A percentile compares a stretch with the other conserved stretches of the same genome.
Conservation (phyloP, 2,888 invertebrate species). For the Parascotia fuliginaria region DNA sequence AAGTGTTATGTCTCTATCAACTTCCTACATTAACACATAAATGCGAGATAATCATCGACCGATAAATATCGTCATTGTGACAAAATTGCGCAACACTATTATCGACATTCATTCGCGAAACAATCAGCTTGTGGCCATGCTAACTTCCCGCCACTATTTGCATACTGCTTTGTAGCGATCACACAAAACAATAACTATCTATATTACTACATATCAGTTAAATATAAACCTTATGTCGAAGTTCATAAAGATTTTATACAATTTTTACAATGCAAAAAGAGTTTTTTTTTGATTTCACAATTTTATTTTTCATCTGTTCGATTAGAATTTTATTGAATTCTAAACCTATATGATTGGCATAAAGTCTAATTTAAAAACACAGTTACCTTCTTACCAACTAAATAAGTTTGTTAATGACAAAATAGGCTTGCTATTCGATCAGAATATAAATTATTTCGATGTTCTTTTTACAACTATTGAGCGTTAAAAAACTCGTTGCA, state of each 20-base stretch:
- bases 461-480: no score
- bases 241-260: not conserved
- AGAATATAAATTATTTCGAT: conserved; percentile 36
- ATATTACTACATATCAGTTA: conserved; percentile 1
- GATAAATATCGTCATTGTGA: conserved; percentile 39
- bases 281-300: conserved; percentile 19
- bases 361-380: not conserved
- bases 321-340: not conserved
- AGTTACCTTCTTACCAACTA: not conserved
- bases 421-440: conserved; percentile 33
- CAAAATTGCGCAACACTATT: conserved; percentile 43
- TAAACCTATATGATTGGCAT: not conserved
- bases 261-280: conserved; percentile 11
- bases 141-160: conserved; percentile 57
- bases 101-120: conserved; percentile 54
- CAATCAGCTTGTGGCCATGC: conserved; percentile 56
- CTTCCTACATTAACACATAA: conserved; percentile 23
- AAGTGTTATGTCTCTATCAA: conserved; percentile 6
- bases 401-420: conserved; percentile 18
- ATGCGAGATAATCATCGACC: conserved; percentile 31
- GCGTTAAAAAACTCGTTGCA: no score
- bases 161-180: conserved; percentile 51
- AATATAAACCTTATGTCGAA: not conserved
- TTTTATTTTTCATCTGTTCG: conserved; percentile 5
- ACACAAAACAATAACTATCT: conserved; percentile 10